Base-by-base conservation (phyloP, 1,140 invertebrate species). In the Thaumetopoea pityocampa region DNA sequence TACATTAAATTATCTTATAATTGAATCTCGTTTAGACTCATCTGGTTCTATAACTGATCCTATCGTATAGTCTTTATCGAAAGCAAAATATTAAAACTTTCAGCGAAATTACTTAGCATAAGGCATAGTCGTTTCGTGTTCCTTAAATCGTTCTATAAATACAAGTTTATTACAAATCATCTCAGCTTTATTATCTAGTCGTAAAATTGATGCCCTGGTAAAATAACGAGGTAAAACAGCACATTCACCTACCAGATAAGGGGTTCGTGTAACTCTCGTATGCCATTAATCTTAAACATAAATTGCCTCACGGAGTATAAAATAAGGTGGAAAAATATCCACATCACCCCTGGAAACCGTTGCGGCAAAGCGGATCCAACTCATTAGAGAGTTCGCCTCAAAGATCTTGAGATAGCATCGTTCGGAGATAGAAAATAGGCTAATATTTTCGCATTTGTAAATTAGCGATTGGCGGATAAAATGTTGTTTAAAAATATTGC, bases 311-410 rank as follows among this genome's bases (percentile, higher is more conserved):
- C 18, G 18, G 29, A 27, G 26, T 40, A 27, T 40, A 40, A 40
- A 40, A 40, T 40, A 40, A 40, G 26, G 26, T 19, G 19, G 27
- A 41, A 41, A 41, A 41, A 41, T 28, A 41, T 41, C 19, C 32
- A 9, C 27, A 41, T 30, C 17, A 14, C 26, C 8, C 17, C 8
- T 20, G 10, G 19, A 41, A 41, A 41, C 23, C 37, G 27, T 30
- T 41, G 12, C 12, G 3, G 4, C 6, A 29, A 38, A 41, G 8
- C 37, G 37, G 18, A 41, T 32, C 27, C n/a, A 18, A 23, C 37
- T 41, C 37, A 41, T 41, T 41, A 28, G 36, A 29, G 17, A 10
- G 29, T 38, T 38, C 11, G 26, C 16, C 16, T 28, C 17, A 30
- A 40, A 30, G 23, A 28, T n/a, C n/a, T n/a, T n/a, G n/a, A n/a